phyloP scores from a whole-genome alignment of 2,797 vertebrate species.

The Aeoliscus strigatus region DNA sequence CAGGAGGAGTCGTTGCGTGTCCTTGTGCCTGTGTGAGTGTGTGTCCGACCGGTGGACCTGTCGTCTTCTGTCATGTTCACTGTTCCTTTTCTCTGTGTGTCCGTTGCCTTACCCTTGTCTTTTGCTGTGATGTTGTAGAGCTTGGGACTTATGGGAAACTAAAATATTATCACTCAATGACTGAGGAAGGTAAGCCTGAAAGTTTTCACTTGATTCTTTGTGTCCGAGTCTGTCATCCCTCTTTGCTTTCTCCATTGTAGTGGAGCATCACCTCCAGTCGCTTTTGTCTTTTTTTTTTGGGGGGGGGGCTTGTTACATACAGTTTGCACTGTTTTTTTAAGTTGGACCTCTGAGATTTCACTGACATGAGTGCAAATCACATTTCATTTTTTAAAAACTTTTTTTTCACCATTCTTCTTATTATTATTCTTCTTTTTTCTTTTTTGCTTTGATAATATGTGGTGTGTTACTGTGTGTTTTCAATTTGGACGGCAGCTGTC shows the following conservation, averaged over 20 bases:
- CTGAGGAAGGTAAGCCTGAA: slow-evolving; percentile 99
- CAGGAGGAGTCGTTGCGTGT: slow-evolving; percentile 30
- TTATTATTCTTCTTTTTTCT: slow-evolving; percentile 1
- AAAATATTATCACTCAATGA: slow-evolving; percentile 99
- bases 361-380: slow-evolving; percentile 76
- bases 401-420: slow-evolving; percentile 14
- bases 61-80: slow-evolving; percentile 68
- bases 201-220: slow-evolving; percentile 65
- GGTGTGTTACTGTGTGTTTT: slow-evolving; percentile 41
- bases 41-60: slow-evolving; percentile 45
- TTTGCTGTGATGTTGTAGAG: slow-evolving; percentile 99
- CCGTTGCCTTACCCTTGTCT: slow-evolving; percentile 94
- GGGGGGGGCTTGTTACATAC: slow-evolving; percentile 44
- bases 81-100: slow-evolving; percentile 79
- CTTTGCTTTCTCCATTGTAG: slow-evolving; percentile 40
- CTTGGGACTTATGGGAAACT: slow-evolving; percentile 99
- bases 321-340: slow-evolving; percentile 50
- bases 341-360: slow-evolving; percentile 80
- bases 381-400: slow-evolving; percentile 40
- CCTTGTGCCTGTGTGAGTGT: slow-evolving; percentile 47
- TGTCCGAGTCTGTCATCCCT: slow-evolving; percentile 48
- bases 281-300: slow-evolving; percentile 36
- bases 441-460: slow-evolving; percentile 18
- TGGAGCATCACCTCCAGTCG: slow-evolving; percentile 7
- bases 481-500: slow-evolving; percentile 1